phyloP scores from a whole-genome alignment of 2,113 vertebrate genomes.

The Maccullochella peelii region DNA sequence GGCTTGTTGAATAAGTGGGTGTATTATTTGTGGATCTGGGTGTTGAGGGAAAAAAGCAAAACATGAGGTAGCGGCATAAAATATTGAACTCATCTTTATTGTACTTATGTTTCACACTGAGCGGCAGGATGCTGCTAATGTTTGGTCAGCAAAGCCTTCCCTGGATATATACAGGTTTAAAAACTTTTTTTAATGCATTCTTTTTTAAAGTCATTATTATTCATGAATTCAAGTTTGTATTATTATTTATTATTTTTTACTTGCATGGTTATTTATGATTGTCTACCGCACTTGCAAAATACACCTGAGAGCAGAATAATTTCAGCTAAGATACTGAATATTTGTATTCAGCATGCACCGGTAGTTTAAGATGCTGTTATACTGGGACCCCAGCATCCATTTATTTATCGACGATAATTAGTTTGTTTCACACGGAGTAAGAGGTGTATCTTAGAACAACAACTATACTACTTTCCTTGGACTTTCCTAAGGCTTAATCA shows the following conservation, averaged over 20 bases:
- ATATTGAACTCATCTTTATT: constrained; percentile 55
- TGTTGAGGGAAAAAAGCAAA: constrained; percentile 21
- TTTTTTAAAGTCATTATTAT: constrained; percentile 33
- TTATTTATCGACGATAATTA: constrained; percentile 30
- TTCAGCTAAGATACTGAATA: not conserved
- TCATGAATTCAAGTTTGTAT: constrained; percentile 40
- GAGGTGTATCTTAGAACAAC: not conserved
- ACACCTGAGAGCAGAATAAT: constrained; percentile 31
- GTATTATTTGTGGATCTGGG: constrained; percentile 38
- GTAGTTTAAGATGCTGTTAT: constrained; percentile 5
- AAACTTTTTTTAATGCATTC: constrained; percentile 18
- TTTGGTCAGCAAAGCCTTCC: constrained; percentile 37
- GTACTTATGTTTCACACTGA: not conserved
- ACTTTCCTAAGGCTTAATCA: not conserved
- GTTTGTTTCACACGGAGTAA: not conserved
- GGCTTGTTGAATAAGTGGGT: constrained; percentile 42
- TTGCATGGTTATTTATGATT: constrained; percentile 30
- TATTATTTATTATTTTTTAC: constrained; percentile 29
- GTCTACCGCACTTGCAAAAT: not conserved
- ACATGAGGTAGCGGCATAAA: constrained; percentile 33
- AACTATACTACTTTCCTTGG: not conserved
- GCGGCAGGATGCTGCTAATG: constrained; percentile 6
- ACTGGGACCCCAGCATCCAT: not conserved
- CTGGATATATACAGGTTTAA: not conserved
- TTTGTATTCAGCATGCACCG: not conserved